Conservation (phyloP, 2,888 invertebrate genomes). For the Globia sparganii region DNA sequence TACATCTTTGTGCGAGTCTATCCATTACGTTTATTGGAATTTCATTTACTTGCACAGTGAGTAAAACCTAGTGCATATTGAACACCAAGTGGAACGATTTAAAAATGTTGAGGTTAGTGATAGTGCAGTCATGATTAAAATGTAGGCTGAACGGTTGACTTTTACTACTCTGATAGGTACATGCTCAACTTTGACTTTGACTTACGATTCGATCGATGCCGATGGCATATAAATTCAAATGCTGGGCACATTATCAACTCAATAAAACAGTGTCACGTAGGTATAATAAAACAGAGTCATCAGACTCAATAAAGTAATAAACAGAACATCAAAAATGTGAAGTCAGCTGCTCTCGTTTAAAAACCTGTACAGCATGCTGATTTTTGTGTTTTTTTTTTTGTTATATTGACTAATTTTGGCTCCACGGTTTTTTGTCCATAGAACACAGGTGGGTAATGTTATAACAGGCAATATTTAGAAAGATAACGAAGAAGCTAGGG, state of each 20-base stretch:
- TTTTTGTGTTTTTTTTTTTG: background rate
- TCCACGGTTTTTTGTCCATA: conserved; percentile 22
- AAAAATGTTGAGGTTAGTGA: conserved; percentile 4
- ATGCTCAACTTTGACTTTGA: conserved; percentile 40
- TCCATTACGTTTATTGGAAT: background rate
- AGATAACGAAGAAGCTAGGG: conserved; percentile 61
- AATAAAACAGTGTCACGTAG: background rate
- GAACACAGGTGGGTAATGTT: conserved; percentile 24
- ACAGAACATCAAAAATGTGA: background rate
- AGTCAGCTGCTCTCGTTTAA: background rate
- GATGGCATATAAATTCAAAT: conserved; percentile 35
- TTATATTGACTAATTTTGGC: background rate
- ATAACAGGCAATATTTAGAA: conserved; percentile 42
- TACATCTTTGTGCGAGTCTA: conserved; percentile 8
- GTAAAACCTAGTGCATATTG: conserved; percentile 19
- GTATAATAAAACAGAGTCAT: background rate
- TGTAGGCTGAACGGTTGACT: background rate
- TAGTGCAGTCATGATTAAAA: conserved; percentile 16
- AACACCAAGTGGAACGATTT: conserved; percentile 18
- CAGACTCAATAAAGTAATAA: background rate
- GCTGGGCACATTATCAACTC: conserved; percentile 34
- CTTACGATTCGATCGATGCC: conserved; percentile 34
- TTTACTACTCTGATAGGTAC: background rate
- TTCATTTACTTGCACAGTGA: background rate
- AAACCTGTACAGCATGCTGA: background rate